Base-by-base conservation (phyloP, 2,888 invertebrate genomes). In the Himalopsyche anomala region DNA sequence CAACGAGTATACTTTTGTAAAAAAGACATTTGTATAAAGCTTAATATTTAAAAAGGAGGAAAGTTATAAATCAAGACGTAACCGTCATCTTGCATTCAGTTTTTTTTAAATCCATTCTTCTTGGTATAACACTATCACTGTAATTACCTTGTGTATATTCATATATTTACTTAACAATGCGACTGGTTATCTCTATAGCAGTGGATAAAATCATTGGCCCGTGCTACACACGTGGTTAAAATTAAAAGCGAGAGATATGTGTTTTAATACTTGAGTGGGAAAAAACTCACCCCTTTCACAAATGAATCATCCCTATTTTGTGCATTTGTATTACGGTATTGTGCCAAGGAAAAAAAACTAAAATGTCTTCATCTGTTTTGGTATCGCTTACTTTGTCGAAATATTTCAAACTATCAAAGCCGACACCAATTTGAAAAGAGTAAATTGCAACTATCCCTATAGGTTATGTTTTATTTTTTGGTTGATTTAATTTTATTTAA, bases 161-260 rank as follows among this genome's bases (percentile, higher is more conserved):
- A 54, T 85, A 81, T 82, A 74, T 45, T 81, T 54, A 55, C 28
- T 51, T 17, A 40, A 82, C 15, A 38, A 82, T 74, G 4, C 36
- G 28, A 36, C 74, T 74, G 19, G 36, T 36, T 74, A 74, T 74
- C 74, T 81, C 81, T 38, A 85, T 69, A 85, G 38, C 51, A 51
- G 17, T 45, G 82, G 85, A 85, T 84, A 69, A 86, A 86, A 86
- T 82, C 85, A 69, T 54, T 86, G 88, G 86, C 88, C 86, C 88
- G 88, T 88, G 88, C 86, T 79, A 45, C 86, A 45, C 87, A 86
- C 87, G 86, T 81, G 87, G 51, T 86, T 36, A 40, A 19, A 86
- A 74, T 62, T 12, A 74, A 36, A 74, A 15, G 55, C 12, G 54
- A 55, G 85, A 84, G 80, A 81, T n/a, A n/a, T 56, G 62, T 38